These are phyloP conservation scores for Notamacropus eugenii DNA, from an alignment of 2,797 vertebrate genomes.

Conservation along the genomic window DNA sequence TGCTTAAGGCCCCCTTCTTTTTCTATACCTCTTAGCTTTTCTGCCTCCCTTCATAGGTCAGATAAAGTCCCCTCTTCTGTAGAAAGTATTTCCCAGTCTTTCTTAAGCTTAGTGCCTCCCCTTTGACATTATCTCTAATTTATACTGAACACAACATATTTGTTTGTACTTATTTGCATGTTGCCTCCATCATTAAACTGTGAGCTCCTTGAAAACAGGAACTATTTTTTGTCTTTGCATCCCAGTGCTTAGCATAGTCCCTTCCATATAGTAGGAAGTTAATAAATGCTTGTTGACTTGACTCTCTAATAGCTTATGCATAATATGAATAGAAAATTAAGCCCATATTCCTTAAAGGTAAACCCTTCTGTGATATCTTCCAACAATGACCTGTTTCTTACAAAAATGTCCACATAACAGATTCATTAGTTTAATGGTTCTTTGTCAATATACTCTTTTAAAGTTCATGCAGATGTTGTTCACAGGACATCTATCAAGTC, in stretches of 20 bases:
- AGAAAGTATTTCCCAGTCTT: too few relatives aligned
- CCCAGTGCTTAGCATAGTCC: not conserved
- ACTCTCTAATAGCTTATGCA: not conserved
- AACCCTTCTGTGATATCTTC: not conserved
- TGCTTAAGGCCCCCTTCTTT: too few relatives aligned
- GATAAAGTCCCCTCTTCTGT: too few relatives aligned
- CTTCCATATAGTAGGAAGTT: not conserved
- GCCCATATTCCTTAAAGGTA: not conserved
- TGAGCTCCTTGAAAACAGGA: not conserved
- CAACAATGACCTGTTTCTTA: not conserved
- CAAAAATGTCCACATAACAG: not conserved
- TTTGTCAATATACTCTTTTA: not conserved
- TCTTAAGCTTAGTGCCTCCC: not conserved
- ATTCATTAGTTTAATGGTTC: too few relatives aligned
- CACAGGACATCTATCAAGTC: not conserved
- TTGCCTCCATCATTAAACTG: not conserved
- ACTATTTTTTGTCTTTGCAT: not conserved
- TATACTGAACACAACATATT: not conserved
- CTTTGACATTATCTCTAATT: not conserved
- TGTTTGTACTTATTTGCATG: not conserved
- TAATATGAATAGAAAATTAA: not conserved
- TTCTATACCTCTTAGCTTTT: too few relatives aligned
- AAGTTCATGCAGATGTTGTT: not conserved
- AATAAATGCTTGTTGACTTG: not conserved
- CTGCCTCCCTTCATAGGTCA: too few relatives aligned